These are phyloP conservation scores for Sycobia sp. DNA, from an alignment of 1,140 invertebrate genomes.

Conservation along the genomic window DNA sequence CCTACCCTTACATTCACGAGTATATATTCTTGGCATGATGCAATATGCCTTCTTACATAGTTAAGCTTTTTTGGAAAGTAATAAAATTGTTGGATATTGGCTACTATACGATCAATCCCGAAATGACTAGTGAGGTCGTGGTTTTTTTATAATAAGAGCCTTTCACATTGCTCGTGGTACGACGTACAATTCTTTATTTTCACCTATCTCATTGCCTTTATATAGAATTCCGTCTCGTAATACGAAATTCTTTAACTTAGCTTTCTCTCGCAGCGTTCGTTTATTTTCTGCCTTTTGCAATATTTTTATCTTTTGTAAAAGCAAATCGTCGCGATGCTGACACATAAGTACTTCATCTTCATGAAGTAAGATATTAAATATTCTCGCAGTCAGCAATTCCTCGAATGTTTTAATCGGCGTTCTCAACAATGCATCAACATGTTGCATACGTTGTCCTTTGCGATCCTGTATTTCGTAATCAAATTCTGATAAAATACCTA, in stretches of 20 bases:
- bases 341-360: constrained; percentile 29
- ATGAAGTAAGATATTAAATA: constrained; percentile 3
- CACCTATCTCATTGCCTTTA: neutral
- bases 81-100: constrained; percentile 20
- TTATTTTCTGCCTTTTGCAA: neutral
- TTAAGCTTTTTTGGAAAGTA: constrained; percentile 30
- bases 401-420: constrained; percentile 15
- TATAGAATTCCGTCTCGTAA: neutral
- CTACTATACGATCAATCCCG: constrained; percentile 25
- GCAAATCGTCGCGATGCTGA: constrained; percentile 17
- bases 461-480: constrained; percentile 23
- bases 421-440: constrained; percentile 21
- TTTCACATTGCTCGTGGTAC: constrained; percentile 25
- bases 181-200: constrained; percentile 18
- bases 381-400: neutral
- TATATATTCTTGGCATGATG: constrained; percentile 22
- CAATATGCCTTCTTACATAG: constrained; percentile 20
- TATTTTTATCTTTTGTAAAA: constrained; percentile 15
- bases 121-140: constrained; percentile 27
- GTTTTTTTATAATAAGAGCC: constrained; percentile 12
- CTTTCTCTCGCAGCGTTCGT: constrained; percentile 1
- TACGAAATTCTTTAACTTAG: constrained; percentile 9
- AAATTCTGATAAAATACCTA: constrained; percentile 4
- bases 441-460: constrained; percentile 21
- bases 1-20: constrained; percentile 22